phyloP scores from a whole-genome alignment of 2,797 vertebrate genomes.

The Chelmon rostratus region DNA sequence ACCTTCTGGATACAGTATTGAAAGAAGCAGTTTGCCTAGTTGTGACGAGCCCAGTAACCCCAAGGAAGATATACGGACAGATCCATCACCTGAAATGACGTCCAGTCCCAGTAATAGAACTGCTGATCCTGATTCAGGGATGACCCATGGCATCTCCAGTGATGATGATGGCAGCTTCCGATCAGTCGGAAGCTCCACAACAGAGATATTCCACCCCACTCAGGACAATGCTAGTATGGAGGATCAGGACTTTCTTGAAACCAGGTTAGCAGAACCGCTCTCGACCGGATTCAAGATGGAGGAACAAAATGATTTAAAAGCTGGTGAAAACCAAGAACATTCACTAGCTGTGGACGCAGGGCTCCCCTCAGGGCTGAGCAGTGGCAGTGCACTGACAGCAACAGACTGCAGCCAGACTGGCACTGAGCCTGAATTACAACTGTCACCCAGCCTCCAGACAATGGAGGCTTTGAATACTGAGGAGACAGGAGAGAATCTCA shows the following conservation, averaged over 20 bases:
- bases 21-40: constrained; percentile 16
- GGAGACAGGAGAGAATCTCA: constrained; percentile 30
- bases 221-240: constrained; percentile 35
- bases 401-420: constrained; percentile 36
- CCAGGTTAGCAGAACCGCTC: neutral
- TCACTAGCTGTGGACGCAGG: neutral
- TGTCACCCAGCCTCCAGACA: constrained; percentile 46
- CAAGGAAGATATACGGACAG: constrained; percentile 9
- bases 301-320: constrained; percentile 21
- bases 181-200: constrained; percentile 72
- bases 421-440: constrained; percentile 54
- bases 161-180: constrained; percentile 75
- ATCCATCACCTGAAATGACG: constrained; percentile 22
- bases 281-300: constrained; percentile 12
- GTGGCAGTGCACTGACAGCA: constrained; percentile 1
- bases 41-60: constrained; percentile 21
- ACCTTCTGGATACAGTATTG: constrained; percentile 16
- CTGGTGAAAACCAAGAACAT: neutral
- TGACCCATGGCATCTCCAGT: constrained; percentile 53
- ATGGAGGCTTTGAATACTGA: constrained; percentile 53
- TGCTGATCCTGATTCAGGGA: constrained; percentile 30
- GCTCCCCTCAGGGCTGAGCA: constrained; percentile 26
- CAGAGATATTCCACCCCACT: constrained; percentile 71
- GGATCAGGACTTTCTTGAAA: constrained; percentile 29
- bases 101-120: neutral